These are phyloP conservation scores for Streptopelia turtur DNA, from an alignment of 2,797 vertebrate genomes.

Conservation along the genomic window DNA sequence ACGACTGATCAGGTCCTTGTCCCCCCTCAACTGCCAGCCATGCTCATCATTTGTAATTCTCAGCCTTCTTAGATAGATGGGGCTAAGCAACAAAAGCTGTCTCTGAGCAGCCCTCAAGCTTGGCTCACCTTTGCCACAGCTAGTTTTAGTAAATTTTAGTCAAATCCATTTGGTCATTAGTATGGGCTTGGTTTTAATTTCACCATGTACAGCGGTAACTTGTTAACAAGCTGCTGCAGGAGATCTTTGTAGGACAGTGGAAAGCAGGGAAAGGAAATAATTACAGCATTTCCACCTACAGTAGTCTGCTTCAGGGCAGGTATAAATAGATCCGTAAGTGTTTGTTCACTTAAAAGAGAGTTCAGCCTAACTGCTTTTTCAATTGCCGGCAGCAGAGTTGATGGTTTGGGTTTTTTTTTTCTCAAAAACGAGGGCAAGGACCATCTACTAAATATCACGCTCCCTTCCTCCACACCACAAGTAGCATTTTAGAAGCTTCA, in stretches of 20 bases:
- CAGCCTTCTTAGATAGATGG: constrained; percentile 41
- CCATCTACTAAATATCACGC: background rate
- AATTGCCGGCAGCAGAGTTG: constrained; percentile 13
- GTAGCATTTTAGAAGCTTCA: background rate
- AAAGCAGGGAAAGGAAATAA: constrained; percentile 62
- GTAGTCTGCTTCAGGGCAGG: constrained; percentile 65
- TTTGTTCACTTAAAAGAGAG: constrained; percentile 48
- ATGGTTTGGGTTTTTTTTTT: background rate
- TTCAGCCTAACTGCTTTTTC: constrained; percentile 41
- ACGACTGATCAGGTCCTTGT: background rate
- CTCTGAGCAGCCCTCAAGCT: background rate
- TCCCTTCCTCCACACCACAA: background rate
- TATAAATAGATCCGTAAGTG: constrained; percentile 71
- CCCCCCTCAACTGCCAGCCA: background rate
- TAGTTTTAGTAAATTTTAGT: background rate
- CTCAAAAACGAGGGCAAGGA: constrained; percentile 5
- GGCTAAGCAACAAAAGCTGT: constrained; percentile 36
- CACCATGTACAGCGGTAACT: background rate
- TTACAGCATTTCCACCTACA: constrained; percentile 60
- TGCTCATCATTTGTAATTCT: constrained; percentile 39
- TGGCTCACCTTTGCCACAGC: background rate
- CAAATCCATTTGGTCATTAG: background rate
- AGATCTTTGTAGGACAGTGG: constrained; percentile 51
- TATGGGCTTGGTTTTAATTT: background rate
- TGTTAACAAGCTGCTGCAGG: constrained; percentile 54